Evolutionary conservation across 2,888 invertebrate species (phyloP), one percentile per base, ranked within the genome.

Genomic region (Sminthurides aquaticus): DNA sequence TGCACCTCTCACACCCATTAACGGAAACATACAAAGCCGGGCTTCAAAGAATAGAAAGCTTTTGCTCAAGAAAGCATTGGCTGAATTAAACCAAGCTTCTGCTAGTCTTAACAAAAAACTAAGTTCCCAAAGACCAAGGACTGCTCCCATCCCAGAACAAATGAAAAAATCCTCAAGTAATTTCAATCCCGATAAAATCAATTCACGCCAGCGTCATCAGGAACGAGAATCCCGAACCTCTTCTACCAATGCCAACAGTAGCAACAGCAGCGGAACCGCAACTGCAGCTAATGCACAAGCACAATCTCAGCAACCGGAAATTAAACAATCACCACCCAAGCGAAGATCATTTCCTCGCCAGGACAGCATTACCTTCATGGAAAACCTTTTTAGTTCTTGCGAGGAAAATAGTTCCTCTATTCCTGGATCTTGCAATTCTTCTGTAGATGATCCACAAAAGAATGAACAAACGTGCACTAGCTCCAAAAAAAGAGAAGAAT

Each of bases 1-100:
- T 15, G 3, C 57, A 57, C 25, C 57, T 5, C 34, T 28, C 5
- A 27, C 54, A 3, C 26, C 49, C 11, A 3, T 49, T n/a, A 18
- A 49, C 15, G 64, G 58, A 34, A 55, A 18, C 2, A 55, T 29
- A 34, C 62, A 61, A 62, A 69, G 64, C 62, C 69, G 66, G 60
- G 72, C 67, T 24, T 71, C 64, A 11, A 71, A 67, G 64, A 70
- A 71, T 62, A 65, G 72, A 49, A 72, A 70, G 69, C 68, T 72
- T 56, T 66, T 71, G 49, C 69, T 72, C 59, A 72, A 72, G 65
- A 72, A 72, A 60, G 71, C 72, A 20, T 60, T 72, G 24, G 69
- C 71, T 62, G 71, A 72, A 65, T 67, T 72, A 56, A 71, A 71
- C 66, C 72, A 72, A 60, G 67, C 71, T 1, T 69, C 69, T 25